Evolutionary conservation across 2,888 invertebrate genomes (phyloP).

Genomic region (Erebia palarica): DNA sequence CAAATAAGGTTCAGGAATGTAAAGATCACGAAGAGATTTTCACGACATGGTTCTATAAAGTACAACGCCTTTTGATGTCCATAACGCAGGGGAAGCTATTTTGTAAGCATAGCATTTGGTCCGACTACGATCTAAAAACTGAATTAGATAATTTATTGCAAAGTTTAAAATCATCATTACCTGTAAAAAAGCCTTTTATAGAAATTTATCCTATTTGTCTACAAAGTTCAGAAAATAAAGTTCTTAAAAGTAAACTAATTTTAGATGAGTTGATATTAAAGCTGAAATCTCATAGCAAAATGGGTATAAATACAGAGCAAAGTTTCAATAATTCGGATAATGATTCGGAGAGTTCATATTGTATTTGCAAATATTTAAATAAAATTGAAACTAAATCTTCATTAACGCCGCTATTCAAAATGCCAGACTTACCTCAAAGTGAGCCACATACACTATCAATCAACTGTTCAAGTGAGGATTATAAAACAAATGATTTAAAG

Average conservation of each 20-base stretch:
- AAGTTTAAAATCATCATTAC: conserved; percentile 39
- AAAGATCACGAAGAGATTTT: conserved; percentile 43
- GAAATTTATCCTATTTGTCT: conserved; percentile 15
- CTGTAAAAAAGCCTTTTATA: conserved; percentile 39
- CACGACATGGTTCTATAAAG: conserved; percentile 48
- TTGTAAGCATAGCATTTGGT: conserved; percentile 44
- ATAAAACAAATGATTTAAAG: not conserved
- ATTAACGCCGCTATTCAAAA: conserved; percentile 1
- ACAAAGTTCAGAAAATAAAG: conserved; percentile 9
- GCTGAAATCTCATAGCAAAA: not conserved
- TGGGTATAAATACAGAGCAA: not conserved
- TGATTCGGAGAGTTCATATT: conserved; percentile 12
- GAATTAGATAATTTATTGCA: conserved; percentile 22
- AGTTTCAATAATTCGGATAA: not conserved
- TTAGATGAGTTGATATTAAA: conserved; percentile 17
- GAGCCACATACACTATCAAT: not conserved
- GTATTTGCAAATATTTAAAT: conserved; percentile 47
- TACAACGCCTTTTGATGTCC: conserved; percentile 47
- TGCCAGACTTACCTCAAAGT: not conserved
- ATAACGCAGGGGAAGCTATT: conserved; percentile 44
- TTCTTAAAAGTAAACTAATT: conserved; percentile 7
- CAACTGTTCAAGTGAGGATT: not conserved
- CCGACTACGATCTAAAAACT: conserved; percentile 24
- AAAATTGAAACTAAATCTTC: conserved; percentile 31
- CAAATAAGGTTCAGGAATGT: conserved; percentile 38